These are phyloP conservation scores for Hippocampus abdominalis DNA, from an alignment of 2,113 vertebrate species.

Conservation along the genomic window DNA sequence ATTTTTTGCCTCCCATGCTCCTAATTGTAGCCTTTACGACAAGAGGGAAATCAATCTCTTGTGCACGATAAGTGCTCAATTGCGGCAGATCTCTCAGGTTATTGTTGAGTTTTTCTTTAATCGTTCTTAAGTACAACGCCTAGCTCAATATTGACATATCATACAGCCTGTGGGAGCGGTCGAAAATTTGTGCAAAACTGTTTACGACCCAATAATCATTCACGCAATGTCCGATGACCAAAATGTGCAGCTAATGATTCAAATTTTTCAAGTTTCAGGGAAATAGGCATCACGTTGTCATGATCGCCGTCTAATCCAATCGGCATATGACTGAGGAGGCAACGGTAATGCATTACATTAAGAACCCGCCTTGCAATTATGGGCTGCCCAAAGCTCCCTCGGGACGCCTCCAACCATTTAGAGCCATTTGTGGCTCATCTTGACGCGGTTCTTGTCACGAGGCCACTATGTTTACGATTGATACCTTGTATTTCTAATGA, in stretches of 20 bases:
- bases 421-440: constrained; percentile 47
- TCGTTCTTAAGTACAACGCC: too few relatives aligned
- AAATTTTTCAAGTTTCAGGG: constrained; percentile 58
- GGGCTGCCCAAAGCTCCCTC: constrained; percentile 44
- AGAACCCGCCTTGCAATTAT: constrained; percentile 58
- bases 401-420: constrained; percentile 49
- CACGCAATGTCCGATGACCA: constrained; percentile 30
- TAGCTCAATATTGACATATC: too few relatives aligned
- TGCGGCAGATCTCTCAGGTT: too few relatives aligned
- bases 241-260: constrained; percentile 43
- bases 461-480: constrained; percentile 2
- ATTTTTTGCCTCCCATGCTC: too few relatives aligned
- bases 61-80: too few relatives aligned
- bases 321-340: constrained; percentile 43
- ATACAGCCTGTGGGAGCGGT: background rate
- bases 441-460: constrained; percentile 16
- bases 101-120: too few relatives aligned
- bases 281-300: constrained; percentile 59
- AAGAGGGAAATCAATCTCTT: too few relatives aligned
- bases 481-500: background rate
- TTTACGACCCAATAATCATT: background rate
- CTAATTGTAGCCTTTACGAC: too few relatives aligned
- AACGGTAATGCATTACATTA: constrained; percentile 55
- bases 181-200: background rate
- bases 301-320: constrained; percentile 53